phyloP scores from a whole-genome alignment of 2,113 vertebrate genomes.

The Notarius quadriscutis region DNA sequence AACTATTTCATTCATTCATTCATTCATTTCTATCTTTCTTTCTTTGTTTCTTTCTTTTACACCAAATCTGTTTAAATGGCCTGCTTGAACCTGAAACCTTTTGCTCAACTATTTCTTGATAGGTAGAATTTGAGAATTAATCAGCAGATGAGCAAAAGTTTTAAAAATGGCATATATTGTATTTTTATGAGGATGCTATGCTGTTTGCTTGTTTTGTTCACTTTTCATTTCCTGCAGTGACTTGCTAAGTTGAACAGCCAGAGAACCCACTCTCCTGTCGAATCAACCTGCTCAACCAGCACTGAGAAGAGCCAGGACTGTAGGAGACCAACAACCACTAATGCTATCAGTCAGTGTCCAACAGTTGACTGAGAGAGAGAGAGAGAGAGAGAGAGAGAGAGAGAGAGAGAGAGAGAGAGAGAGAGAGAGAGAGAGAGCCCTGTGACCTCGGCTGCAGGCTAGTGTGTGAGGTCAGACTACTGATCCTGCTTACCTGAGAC shows the following conservation, averaged over 20 bases:
- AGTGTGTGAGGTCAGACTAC: slow-evolving; percentile 4
- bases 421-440: neutral
- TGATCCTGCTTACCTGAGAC: slow-evolving; percentile 43
- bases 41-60: neutral
- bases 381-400: neutral
- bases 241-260: neutral
- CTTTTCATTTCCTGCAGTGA: neutral
- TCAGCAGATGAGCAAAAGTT: neutral
- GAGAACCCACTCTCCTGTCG: neutral
- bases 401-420: neutral
- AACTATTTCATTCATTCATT: neutral
- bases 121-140: neutral
- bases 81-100: neutral
- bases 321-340: neutral
- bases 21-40: neutral
- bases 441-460: neutral
- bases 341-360: slow-evolving; percentile 3
- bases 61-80: neutral
- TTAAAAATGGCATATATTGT: neutral
- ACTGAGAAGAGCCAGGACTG: neutral
- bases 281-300: neutral
- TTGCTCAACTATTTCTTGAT: neutral
- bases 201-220: neutral
- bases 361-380: neutral
- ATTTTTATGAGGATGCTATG: too few relatives aligned